phyloP scores from a whole-genome alignment of 1,140 invertebrate genomes.

The Drosophila kepulauana region DNA sequence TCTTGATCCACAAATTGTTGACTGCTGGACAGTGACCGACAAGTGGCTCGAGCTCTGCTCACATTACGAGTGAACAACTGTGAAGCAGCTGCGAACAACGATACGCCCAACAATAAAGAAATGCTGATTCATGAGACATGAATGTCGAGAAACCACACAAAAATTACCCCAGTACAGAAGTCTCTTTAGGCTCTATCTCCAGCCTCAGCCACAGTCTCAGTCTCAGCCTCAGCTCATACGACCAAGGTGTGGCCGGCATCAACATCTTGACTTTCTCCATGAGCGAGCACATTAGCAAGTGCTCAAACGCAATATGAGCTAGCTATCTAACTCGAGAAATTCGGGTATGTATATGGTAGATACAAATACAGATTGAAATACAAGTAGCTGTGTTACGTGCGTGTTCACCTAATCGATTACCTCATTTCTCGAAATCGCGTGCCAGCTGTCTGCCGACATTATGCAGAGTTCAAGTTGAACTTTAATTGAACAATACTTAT shows the following conservation, averaged over 20 bases:
- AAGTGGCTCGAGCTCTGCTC: constrained; percentile 11
- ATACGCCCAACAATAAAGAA: constrained; percentile 32
- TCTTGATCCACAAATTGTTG: constrained; percentile 34
- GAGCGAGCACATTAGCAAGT: constrained; percentile 20
- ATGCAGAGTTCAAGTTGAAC: constrained; percentile 71
- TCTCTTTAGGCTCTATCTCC: constrained; percentile 29
- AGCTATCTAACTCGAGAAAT: constrained; percentile 27
- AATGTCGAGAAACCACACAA: constrained; percentile 45
- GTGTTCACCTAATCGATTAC: constrained; percentile 66
- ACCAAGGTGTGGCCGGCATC: constrained; percentile 36
- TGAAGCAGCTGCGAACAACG: constrained; percentile 32
- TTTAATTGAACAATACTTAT: constrained; percentile 69
- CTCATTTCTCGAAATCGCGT: constrained; percentile 49
- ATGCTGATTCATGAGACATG: constrained; percentile 63
- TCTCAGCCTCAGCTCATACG: constrained; percentile 30
- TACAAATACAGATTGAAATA: constrained; percentile 27
- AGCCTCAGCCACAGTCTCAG: constrained; percentile 1
- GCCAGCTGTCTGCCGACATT: constrained; percentile 39
- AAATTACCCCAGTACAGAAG: constrained; percentile 63
- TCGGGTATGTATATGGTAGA: constrained; percentile 17
- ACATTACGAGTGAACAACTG: constrained; percentile 8
- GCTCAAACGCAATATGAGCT: constrained; percentile 13
- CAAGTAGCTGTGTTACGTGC: constrained; percentile 24
- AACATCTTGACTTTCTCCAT: constrained; percentile 38
- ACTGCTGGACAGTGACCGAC: constrained; percentile 23